These are phyloP conservation scores for Cassiopea xamachana DNA, from an alignment of 30 jellyfish, hydroid and myxozoan species.

Conservation along the genomic window DNA sequence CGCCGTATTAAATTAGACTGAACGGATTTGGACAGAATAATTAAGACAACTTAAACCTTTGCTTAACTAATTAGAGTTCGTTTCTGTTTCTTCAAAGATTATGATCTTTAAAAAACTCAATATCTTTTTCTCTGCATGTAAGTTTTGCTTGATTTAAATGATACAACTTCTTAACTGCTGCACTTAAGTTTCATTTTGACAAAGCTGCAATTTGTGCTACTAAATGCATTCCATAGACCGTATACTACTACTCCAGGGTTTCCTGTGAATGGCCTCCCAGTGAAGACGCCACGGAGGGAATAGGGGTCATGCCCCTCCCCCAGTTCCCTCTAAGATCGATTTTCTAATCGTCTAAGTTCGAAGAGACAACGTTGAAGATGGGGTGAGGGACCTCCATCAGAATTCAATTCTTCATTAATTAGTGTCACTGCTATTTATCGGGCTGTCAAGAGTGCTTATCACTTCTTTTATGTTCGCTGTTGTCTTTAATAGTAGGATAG, in stretches of 20 bases:
- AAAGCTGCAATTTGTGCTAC: neutral
- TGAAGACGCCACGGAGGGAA: neutral
- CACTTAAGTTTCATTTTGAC: neutral
- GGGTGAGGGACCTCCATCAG: neutral
- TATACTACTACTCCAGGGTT: neutral
- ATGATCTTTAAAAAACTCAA: neutral
- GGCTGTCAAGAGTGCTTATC: neutral
- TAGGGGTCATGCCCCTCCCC: neutral
- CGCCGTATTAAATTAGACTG: conserved; percentile 23
- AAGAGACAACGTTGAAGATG: neutral
- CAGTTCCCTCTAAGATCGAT: neutral
- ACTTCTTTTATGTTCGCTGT: neutral
- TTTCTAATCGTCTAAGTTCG: neutral
- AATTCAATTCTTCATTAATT: neutral
- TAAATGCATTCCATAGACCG: neutral
- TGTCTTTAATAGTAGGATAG: no score
- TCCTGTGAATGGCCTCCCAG: neutral
- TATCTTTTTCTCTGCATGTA: neutral
- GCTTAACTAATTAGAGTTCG: neutral
- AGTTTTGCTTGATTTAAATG: conserved; percentile 11
- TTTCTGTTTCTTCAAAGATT: conserved; percentile 10
- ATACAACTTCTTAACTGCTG: conserved; percentile 18
- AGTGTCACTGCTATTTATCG: neutral
- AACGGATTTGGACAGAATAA: neutral
- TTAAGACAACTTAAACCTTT: neutral